Evolutionary conservation across 2,888 invertebrate genomes (phyloP).

Genomic region (Hybos culiciformis): DNA sequence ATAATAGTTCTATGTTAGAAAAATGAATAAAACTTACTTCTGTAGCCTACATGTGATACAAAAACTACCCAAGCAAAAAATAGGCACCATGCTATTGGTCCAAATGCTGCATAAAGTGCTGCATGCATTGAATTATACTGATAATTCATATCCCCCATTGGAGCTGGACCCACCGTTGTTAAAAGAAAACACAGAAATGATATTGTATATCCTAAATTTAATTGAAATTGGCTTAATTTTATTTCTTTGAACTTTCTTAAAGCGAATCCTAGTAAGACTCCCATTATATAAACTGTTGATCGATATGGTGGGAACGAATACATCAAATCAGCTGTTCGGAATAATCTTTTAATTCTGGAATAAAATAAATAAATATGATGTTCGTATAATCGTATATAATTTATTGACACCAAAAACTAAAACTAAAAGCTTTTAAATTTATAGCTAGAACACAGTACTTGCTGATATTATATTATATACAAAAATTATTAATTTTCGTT

Average conservation of each 20-base stretch:
- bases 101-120: constrained; percentile 54
- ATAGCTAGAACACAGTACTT: neutral
- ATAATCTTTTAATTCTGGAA: constrained; percentile 47
- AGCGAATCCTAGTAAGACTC: constrained; percentile 46
- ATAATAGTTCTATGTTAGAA: too few relatives aligned
- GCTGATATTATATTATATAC: too few relatives aligned
- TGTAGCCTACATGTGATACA: constrained; percentile 46
- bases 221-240: constrained; percentile 32
- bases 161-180: constrained; percentile 46
- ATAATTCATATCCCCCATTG: constrained; percentile 49
- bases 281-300: constrained; percentile 54
- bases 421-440: neutral
- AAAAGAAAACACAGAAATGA: constrained; percentile 39
- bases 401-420: neutral
- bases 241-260: constrained; percentile 37
- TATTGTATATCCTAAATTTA: constrained; percentile 43
- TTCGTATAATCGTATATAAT: neutral
- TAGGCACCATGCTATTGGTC: constrained; percentile 54
- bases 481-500: too few relatives aligned
- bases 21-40: constrained; percentile 30
- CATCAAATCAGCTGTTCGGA: constrained; percentile 53
- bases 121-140: constrained; percentile 48
- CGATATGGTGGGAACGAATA: constrained; percentile 52
- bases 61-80: constrained; percentile 55
- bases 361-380: too few relatives aligned